phyloP scores from a whole-genome alignment of 2,113 vertebrate genomes.

The Orientallactaga bullata region DNA sequence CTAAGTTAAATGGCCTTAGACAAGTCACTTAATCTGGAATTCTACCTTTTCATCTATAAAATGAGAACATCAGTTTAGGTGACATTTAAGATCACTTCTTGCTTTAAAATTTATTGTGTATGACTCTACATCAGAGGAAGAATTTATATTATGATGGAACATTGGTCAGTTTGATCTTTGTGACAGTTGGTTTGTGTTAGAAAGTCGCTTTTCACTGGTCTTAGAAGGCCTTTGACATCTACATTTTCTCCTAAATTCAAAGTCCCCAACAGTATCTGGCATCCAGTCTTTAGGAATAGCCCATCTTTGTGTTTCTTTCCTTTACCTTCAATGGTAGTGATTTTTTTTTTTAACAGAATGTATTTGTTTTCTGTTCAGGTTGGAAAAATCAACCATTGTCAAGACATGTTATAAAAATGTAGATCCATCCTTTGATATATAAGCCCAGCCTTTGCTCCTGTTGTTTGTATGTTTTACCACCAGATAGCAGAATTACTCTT shows the following conservation, averaged over 20 bases:
- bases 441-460: conserved; percentile 6
- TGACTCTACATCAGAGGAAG: background rate
- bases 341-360: background rate
- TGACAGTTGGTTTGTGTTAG: background rate
- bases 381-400: conserved; percentile 27
- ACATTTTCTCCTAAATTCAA: conserved; percentile 29
- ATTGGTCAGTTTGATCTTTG: conserved; percentile 18
- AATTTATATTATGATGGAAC: background rate
- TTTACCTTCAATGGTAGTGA: background rate
- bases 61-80: background rate
- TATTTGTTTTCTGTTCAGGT: conserved; percentile 36
- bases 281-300: background rate
- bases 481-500: conserved; percentile 83
- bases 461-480: conserved; percentile 78
- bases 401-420: background rate
- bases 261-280: background rate
- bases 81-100: conserved; percentile 12
- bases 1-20: background rate
- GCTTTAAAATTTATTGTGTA: conserved; percentile 35
- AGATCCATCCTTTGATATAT: background rate
- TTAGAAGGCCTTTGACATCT: background rate
- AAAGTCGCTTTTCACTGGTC: background rate
- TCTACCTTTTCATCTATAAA: conserved; percentile 44
- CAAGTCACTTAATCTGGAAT: conserved; percentile 16
- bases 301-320: background rate